Percentiles rank a stretch among this genome's conserved stretches.
These are phyloP conservation scores for Prochilodus magdalenae DNA, from an alignment of 2,113 vertebrate genomes.

Conservation along the genomic window DNA sequence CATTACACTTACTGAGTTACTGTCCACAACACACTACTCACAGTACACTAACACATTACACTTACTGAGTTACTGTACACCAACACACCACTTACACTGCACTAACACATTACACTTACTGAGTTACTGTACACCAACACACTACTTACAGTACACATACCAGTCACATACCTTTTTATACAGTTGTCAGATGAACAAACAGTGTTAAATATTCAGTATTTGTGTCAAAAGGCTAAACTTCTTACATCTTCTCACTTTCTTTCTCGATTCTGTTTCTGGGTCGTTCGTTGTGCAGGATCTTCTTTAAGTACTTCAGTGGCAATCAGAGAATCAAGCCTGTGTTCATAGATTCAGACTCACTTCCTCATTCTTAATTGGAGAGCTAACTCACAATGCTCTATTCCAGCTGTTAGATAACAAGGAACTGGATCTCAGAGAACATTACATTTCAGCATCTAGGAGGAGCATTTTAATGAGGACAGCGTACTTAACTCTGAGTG, in stretches of 20 bases:
- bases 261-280: not conserved
- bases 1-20: too few species aligned
- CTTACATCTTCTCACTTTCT: not conserved
- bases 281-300: not conserved
- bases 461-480: not conserved
- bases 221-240: not conserved
- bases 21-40: too few species aligned
- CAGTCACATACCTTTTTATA: not conserved
- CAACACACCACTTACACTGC: too few species aligned
- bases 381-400: slow-evolving; percentile 61
- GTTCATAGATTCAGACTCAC: slow-evolving; percentile 67
- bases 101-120: too few species aligned
- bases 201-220: not conserved
- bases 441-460: not conserved
- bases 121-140: too few species aligned
- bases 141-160: too few species aligned
- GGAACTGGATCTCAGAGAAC: slow-evolving; percentile 48
- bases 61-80: too few species aligned
- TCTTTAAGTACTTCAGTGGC: not conserved
- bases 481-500: slow-evolving; percentile 3
- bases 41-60: too few species aligned
- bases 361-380: slow-evolving; percentile 70
- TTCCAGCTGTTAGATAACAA: slow-evolving; percentile 62
- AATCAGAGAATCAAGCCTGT: slow-evolving; percentile 47
- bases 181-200: not conserved